Evolutionary conservation across 1,140 invertebrate species (phyloP), one percentile per base, ranked within the genome.

Genomic region (Cotesia vestalis): DNA sequence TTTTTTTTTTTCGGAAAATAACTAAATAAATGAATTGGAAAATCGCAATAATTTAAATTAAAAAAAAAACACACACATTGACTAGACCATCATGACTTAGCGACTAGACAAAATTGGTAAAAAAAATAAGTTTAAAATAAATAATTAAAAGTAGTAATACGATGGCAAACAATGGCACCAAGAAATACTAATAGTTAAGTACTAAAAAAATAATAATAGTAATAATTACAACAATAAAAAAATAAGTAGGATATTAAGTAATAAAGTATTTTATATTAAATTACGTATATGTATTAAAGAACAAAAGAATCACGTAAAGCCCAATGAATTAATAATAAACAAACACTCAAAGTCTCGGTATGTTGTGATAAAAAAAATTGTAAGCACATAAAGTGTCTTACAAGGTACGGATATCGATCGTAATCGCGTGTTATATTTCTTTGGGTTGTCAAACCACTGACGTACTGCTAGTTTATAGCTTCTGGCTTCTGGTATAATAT

Each of bases 41-140:
- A 52, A 46, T 73, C 63, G 67, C 67, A 73, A 73, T 52, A 11
- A 69, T 27, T 36, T 66, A 63, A 46, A 14, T 12, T 9, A 35
- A 11, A 52, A 66, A 69, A 67, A 53, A 40, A 57, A 36, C 72
- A 69, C 20, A 52, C 46, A 74, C 5, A 55, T n/a, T 17, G 53
- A 55, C 53, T 55, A 55, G 53, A 55, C n/a, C 12, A 8, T 9
- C 46, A 17, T 55, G 53, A 4, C 53, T 55, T 81, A 84, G 81
- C 84, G 83, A 85, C 83, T 85, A 85, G 83, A 85, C 70, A 69
- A 71, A 40, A 73, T 11, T 38, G 5, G 40, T 52, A 52, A 20
- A 17, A 51, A 66, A 52, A 66, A 14, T 52, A 66, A 52, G 4
- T 51, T 52, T 52, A 20, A 6, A 36, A 66, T 51, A 52, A 36